These are phyloP conservation scores for Hyposmocoma kahamanoa DNA, from an alignment of 1,140 invertebrate genomes.

Conservation along the genomic window DNA sequence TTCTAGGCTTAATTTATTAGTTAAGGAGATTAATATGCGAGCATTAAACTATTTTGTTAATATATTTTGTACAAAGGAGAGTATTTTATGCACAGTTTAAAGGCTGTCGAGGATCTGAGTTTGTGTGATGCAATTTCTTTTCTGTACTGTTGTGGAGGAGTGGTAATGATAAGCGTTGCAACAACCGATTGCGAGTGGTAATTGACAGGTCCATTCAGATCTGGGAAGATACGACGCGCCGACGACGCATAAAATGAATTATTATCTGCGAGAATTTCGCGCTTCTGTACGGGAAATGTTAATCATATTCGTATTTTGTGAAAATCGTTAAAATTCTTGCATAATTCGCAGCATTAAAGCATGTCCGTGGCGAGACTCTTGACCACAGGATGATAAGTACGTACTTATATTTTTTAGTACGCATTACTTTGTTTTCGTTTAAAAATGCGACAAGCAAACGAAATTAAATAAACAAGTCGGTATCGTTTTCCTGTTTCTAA, in stretches of 20 bases:
- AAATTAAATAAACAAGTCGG: not conserved
- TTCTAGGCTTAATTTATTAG: constrained; percentile 41
- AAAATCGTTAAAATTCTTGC: not conserved
- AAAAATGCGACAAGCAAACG: too few species aligned
- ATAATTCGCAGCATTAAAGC: not conserved
- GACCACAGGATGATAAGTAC: too few species aligned
- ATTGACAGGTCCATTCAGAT: constrained; percentile 46
- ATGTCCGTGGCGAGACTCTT: too few species aligned
- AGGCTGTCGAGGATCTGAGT: constrained; percentile 42
- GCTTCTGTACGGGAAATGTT: constrained; percentile 18
- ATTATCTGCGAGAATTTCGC: constrained; percentile 23
- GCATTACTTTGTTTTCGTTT: too few species aligned
- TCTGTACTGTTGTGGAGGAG: constrained; percentile 19
- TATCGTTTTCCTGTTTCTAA: constrained; percentile 10
- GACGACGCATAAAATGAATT: constrained; percentile 24
- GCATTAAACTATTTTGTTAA: constrained; percentile 43
- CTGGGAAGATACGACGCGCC: constrained; percentile 14
- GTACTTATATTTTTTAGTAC: too few species aligned
- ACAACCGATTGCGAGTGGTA: constrained; percentile 32
- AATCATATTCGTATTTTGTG: not conserved
- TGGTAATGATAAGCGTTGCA: constrained; percentile 28
- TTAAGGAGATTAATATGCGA: constrained; percentile 26
- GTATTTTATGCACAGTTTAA: too few species aligned
- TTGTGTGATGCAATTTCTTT: too few species aligned
- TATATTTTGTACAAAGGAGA: constrained; percentile 45